phyloP scores from a whole-genome alignment of 2,888 invertebrate species.

The Pseudoips prasinana region DNA sequence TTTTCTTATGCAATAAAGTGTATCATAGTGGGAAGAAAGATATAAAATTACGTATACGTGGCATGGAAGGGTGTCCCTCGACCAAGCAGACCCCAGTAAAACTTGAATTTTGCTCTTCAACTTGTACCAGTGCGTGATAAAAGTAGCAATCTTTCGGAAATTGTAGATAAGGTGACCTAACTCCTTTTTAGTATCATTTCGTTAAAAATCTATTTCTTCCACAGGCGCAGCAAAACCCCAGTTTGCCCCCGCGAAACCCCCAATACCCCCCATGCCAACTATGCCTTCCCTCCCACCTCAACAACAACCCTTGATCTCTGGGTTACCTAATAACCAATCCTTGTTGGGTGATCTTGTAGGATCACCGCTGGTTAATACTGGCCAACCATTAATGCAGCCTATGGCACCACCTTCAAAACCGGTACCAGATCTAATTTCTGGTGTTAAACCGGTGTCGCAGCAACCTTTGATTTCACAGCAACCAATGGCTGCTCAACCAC shows the following conservation, averaged over 20 bases:
- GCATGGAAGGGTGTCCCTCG: no score
- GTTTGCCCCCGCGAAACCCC: slow-evolving; percentile 62
- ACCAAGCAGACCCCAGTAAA: no score
- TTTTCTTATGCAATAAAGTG: no score
- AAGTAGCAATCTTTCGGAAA: no score
- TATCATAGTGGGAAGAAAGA: no score
- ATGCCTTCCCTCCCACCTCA: slow-evolving; percentile 26
- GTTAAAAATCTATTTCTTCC: background rate
- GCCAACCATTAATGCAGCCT: slow-evolving; percentile 33
- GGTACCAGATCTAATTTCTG: slow-evolving; percentile 66
- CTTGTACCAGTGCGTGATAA: no score
- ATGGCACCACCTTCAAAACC: slow-evolving; percentile 24
- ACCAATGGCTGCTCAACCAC: slow-evolving; percentile 8
- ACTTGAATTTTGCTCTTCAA: no score
- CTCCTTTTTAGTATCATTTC: no score
- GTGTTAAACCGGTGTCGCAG: slow-evolving; percentile 43
- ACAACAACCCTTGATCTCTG: slow-evolving; percentile 18
- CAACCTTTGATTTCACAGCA: slow-evolving; percentile 9
- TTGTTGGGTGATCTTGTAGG: slow-evolving; percentile 23
- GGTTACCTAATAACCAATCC: slow-evolving; percentile 23
- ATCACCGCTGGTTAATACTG: slow-evolving; percentile 10
- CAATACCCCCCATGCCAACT: slow-evolving; percentile 63
- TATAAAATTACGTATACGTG: no score
- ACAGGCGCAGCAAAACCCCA: slow-evolving; percentile 47
- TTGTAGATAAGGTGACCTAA: no score